These are phyloP conservation scores for Diogma glabrata DNA, from an alignment of 2,888 invertebrate genomes.

Conservation along the genomic window DNA sequence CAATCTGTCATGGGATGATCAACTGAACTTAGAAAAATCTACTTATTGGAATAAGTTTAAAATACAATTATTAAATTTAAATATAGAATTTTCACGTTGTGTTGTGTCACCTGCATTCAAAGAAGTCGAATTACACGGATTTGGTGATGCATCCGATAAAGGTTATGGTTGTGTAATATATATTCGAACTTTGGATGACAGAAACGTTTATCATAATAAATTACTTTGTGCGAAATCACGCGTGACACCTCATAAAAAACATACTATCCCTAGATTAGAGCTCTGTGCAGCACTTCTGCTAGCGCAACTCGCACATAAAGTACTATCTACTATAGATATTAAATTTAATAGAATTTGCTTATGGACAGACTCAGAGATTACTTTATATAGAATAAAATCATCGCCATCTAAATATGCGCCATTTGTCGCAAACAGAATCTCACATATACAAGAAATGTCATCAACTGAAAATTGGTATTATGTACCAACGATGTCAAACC, in stretches of 20 bases:
- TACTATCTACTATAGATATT: too few relatives aligned
- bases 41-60: not conserved
- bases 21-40: not conserved
- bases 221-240: not conserved
- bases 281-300: not conserved
- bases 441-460: not conserved
- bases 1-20: not conserved
- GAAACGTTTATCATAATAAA: too few relatives aligned
- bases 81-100: not conserved
- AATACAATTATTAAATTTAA: not conserved
- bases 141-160: not conserved
- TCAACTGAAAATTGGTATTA: not conserved
- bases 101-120: not conserved
- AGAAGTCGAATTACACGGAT: not conserved
- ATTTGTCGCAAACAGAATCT: not conserved
- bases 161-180: too few relatives aligned
- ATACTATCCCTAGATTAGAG: not conserved
- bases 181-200: too few relatives aligned
- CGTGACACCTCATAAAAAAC: not conserved
- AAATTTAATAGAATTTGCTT: not conserved
- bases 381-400: not conserved
- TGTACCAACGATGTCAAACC: not conserved
- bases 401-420: not conserved
- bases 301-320: not conserved
- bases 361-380: not conserved